Base-by-base conservation (phyloP, 2,113 vertebrate genomes). In the Hippocampus abdominalis region DNA sequence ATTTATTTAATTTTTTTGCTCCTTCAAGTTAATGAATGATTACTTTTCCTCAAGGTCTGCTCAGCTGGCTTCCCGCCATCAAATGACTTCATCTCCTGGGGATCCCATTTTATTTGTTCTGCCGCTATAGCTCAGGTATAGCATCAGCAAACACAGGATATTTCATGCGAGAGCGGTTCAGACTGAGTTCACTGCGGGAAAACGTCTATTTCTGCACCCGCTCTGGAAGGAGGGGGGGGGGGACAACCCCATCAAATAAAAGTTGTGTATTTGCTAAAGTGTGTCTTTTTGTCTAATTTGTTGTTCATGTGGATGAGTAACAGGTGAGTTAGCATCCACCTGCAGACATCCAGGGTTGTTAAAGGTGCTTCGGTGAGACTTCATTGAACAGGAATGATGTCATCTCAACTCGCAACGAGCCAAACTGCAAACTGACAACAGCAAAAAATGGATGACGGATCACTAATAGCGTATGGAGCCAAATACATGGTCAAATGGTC, bases 161-260 rank as follows among this genome's bases (percentile, higher is more conserved):
- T 76, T 67, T 65, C 53, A 64, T 73, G 57, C 57, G 67, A 69
- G 59, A 21, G 40, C n/a, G 49, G 78, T 83, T 83, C 81, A 80
- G 63, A 64, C n/a, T 25, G n/a, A 83, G 81, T 80, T 72, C 67
- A 75, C 64, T 2, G 40, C 39, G 21, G 23, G 57, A 74, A 72
- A 66, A 23, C 42, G 49, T 68, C 40, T 70, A 54, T 64, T 69
- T 74, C 51, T 72, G 68, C 64, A 60, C 59, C 46, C 63, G 20
- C n/a, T 39, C 29, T 15, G 39, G 64, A 64, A 29, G 56, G 10
- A n/a, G 42, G 46, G 16, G 16, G 46, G 40, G 40, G 1, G 1
- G 25, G 15, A 27, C 25, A 56, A 21, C 18, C 18, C 16, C 18
- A n/a, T 21, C 48, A 49, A 12, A 29, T 44, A 21, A 36, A 59